These are phyloP conservation scores for Danio tinwini DNA, from an alignment of 2,797 vertebrate genomes.

Conservation along the genomic window DNA sequence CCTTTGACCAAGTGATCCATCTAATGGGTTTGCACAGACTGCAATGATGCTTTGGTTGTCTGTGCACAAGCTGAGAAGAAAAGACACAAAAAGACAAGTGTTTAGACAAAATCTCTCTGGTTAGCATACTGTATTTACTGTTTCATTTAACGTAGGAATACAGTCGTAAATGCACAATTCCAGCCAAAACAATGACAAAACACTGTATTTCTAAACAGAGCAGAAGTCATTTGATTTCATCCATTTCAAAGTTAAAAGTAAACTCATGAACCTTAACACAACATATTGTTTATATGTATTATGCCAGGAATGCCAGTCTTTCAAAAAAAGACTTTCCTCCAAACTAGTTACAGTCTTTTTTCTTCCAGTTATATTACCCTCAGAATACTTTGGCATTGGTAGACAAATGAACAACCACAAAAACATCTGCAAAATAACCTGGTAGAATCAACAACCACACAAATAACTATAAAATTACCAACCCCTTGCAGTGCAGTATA, in stretches of 20 bases:
- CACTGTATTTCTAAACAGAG: background rate
- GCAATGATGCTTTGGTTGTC: constrained; percentile 49
- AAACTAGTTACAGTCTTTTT: background rate
- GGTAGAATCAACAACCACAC: background rate
- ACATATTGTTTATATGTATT: background rate
- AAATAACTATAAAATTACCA: background rate
- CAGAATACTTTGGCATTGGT: constrained; percentile 23
- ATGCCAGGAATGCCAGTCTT: background rate
- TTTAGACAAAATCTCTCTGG: constrained; percentile 42
- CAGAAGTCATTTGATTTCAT: background rate
- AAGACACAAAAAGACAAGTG: constrained; percentile 28
- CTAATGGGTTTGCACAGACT: constrained; percentile 69
- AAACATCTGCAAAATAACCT: background rate
- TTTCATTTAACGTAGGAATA: constrained; percentile 35
- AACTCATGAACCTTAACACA: background rate
- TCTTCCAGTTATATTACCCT: too few relatives aligned
- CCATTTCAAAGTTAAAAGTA: background rate
- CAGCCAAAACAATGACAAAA: background rate
- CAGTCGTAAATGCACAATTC: background rate
- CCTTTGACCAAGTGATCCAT: constrained; percentile 76
- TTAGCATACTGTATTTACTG: background rate
- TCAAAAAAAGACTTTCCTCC: background rate
- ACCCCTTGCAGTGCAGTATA: background rate
- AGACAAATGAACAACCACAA: too few relatives aligned
- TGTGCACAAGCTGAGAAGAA: constrained; percentile 21